Evolutionary conservation across 2,113 vertebrate genomes (phyloP).

Genomic region (Amphiprion percula): DNA sequence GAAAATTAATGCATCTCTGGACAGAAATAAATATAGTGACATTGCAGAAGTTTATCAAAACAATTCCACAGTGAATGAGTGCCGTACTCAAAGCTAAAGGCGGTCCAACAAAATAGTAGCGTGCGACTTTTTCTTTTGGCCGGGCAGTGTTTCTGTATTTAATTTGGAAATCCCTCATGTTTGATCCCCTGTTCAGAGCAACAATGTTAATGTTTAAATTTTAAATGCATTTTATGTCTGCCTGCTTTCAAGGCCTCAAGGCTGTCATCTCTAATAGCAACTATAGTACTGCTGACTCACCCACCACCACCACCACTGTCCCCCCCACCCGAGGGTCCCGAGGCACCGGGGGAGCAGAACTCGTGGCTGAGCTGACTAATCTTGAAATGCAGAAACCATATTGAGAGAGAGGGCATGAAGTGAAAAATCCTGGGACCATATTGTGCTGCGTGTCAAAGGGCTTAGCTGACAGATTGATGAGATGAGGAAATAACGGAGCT

Average conservation of each 20-base stretch:
- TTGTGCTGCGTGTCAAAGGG: conserved; percentile 92
- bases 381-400: conserved; percentile 90
- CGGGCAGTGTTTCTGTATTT: too few relatives aligned
- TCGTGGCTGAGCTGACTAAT: conserved; percentile 86
- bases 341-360: conserved; percentile 48
- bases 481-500: conserved; percentile 91
- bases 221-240: too few relatives aligned
- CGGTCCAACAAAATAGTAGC: too few relatives aligned
- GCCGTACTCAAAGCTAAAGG: too few relatives aligned
- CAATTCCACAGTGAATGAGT: too few relatives aligned
- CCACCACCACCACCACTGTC: background rate
- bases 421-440: conserved; percentile 88
- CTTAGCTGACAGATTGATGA: conserved; percentile 96
- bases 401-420: conserved; percentile 80
- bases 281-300: conserved; percentile 4
- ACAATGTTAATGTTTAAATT: too few relatives aligned
- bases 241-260: background rate
- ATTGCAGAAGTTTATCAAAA: too few relatives aligned
- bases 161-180: too few relatives aligned
- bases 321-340: background rate
- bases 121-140: too few relatives aligned
- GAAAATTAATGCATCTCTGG: too few relatives aligned
- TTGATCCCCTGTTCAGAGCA: too few relatives aligned
- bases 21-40: too few relatives aligned
- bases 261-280: conserved; percentile 8